phyloP scores from a whole-genome alignment of 1,140 invertebrate species.

The Brachionus angularis region DNA sequence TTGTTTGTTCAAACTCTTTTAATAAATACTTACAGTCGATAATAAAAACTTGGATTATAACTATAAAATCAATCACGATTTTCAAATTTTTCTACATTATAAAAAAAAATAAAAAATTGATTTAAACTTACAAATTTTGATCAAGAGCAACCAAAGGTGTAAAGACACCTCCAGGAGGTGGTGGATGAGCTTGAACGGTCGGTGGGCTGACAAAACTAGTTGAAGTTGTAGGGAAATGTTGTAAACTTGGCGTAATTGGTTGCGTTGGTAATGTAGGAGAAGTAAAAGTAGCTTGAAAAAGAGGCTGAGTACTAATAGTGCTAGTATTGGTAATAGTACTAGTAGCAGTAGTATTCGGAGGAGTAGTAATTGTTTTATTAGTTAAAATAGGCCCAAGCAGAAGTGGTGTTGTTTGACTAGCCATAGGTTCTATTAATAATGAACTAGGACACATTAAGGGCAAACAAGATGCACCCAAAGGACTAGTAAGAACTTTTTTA shows the following conservation, averaged over 20 bases:
- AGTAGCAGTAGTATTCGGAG: too few species aligned
- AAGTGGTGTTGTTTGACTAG: conserved; percentile 76
- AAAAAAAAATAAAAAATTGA: not conserved
- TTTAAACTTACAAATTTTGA: conserved; percentile 13
- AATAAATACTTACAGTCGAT: too few species aligned
- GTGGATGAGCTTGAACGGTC: not conserved
- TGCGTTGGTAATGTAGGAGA: too few species aligned
- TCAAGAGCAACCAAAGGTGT: conserved; percentile 2
- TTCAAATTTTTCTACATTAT: not conserved
- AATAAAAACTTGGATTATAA: conserved; percentile 34
- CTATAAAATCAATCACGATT: conserved; percentile 11
- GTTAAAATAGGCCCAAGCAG: conserved; percentile 51
- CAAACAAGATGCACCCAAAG: conserved; percentile 71
- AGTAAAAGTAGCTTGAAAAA: too few species aligned
- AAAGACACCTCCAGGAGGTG: not conserved
- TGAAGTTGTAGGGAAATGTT: not conserved
- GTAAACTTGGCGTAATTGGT: not conserved
- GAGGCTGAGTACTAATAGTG: too few species aligned
- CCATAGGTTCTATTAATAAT: conserved; percentile 68
- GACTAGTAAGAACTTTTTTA: conserved; percentile 38
- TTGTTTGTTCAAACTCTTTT: too few species aligned
- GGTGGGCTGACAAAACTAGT: not conserved
- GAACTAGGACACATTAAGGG: not conserved
- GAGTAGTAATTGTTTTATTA: too few species aligned
- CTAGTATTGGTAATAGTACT: too few species aligned